These are phyloP conservation scores for Drosophila cardini DNA, from an alignment of 1,140 invertebrate species.

Conservation along the genomic window DNA sequence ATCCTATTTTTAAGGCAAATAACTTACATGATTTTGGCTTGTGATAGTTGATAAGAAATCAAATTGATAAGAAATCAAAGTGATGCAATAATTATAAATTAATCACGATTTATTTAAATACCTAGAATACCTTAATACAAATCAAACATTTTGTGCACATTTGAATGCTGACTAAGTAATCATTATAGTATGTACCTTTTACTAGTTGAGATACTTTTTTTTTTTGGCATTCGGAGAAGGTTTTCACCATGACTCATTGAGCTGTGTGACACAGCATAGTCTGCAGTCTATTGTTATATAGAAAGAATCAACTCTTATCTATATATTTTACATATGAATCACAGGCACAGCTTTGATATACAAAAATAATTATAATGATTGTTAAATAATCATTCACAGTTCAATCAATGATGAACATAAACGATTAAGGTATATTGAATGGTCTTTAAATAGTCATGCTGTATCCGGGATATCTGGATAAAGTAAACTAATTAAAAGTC, in stretches of 20 bases:
- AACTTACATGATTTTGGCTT: no score
- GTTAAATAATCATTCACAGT: not conserved
- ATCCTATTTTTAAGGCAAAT: no score
- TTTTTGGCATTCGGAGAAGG: constrained; percentile 26
- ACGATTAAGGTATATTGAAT: no score
- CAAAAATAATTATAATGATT: constrained; percentile 11
- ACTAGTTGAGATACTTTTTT: constrained; percentile 22
- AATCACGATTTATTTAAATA: no score
- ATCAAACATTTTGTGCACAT: constrained; percentile 1
- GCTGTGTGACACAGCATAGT: constrained; percentile 39
- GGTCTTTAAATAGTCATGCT: no score
- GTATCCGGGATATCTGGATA: no score
- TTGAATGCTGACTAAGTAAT: constrained; percentile 34
- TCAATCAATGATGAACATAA: no score
- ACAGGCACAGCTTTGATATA: constrained; percentile 10
- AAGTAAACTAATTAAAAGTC: no score
- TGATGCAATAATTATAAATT: no score
- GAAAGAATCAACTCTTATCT: constrained; percentile 14
- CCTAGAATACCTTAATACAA: no score
- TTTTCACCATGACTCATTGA: constrained; percentile 43
- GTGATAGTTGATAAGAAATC: no score
- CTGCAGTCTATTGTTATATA: constrained; percentile 22
- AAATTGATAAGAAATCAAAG: no score
- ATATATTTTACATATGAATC: constrained; percentile 29
- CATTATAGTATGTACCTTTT: not conserved